phyloP scores from a whole-genome alignment of 2,113 vertebrate species.

The Hypanus sabinus region DNA sequence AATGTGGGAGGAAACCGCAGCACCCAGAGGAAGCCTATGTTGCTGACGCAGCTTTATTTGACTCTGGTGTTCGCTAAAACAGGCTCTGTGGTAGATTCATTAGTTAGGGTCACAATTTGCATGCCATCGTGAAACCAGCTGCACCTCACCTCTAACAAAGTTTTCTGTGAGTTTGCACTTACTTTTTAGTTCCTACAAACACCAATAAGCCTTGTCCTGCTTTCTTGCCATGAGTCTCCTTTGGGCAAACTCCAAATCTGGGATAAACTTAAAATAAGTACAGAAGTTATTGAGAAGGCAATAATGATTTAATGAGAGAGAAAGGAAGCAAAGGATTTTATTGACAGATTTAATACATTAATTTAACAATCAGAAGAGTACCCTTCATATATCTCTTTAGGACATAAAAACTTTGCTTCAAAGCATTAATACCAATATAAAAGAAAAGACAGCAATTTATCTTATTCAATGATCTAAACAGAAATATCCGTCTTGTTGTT shows the following conservation, averaged over 20 bases:
- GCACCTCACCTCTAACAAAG: no score
- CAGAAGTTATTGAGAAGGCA: not conserved
- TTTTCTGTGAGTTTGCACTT: no score
- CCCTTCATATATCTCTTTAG: not conserved
- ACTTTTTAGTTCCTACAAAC: no score
- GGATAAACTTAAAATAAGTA: not conserved
- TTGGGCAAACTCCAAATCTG: no score
- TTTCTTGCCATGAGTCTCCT: not conserved
- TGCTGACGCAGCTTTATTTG: no score
- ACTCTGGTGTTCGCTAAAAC: no score
- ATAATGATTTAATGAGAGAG: not conserved
- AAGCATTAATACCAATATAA: not conserved
- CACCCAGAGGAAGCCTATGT: no score
- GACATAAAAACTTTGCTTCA: not conserved
- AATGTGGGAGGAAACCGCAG: no score
- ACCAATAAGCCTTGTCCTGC: not conserved
- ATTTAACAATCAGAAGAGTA: not conserved
- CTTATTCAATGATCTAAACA: not conserved
- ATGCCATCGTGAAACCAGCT: no score
- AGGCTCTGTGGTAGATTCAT: no score
- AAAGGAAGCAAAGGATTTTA: not conserved
- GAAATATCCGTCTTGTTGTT: slow-evolving; percentile 8
- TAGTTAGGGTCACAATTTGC: no score
- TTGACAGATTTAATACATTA: not conserved
- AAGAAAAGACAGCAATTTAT: not conserved